A percentile compares a stretch with the other conserved stretches of the same genome.
Conservation (phyloP, 1,140 invertebrate genomes). For the Drosophila kikkawai region DNA sequence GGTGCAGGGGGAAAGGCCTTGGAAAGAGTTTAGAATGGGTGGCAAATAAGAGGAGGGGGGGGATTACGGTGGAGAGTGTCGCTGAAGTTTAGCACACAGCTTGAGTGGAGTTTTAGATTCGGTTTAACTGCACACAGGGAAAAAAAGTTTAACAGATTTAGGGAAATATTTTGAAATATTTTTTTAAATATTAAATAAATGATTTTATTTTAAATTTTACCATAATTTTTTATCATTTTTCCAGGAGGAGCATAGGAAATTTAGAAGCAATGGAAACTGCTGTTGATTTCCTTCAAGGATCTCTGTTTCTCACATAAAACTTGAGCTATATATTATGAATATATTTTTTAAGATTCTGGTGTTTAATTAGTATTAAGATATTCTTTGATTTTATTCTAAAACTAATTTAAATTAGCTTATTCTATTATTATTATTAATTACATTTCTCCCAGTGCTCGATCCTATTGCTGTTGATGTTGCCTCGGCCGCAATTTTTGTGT, state of each 20-base stretch:
- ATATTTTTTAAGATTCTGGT: not conserved
- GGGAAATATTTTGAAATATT: too few relatives aligned
- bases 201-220: too few relatives aligned
- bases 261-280: too few relatives aligned
- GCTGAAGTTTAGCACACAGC: constrained; percentile 73
- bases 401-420: not conserved
- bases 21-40: constrained; percentile 2
- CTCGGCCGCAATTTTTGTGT: constrained; percentile 78
- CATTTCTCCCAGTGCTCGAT: constrained; percentile 5
- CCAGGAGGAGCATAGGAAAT: too few relatives aligned
- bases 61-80: constrained; percentile 47
- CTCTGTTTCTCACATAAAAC: not conserved
- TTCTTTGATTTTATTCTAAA: not conserved
- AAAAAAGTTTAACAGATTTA: not conserved
- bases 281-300: too few relatives aligned
- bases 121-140: constrained; percentile 16
- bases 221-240: too few relatives aligned
- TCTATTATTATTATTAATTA: too few relatives aligned
- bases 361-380: not conserved
- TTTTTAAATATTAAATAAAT: too few relatives aligned
- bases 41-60: not conserved
- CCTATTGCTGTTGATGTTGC: constrained; percentile 59
- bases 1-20: not conserved
- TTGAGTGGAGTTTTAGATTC: constrained; percentile 65
- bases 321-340: not conserved